phyloP scores from a whole-genome alignment of 2,797 vertebrate species.

The Propithecus deckenii region DNA sequence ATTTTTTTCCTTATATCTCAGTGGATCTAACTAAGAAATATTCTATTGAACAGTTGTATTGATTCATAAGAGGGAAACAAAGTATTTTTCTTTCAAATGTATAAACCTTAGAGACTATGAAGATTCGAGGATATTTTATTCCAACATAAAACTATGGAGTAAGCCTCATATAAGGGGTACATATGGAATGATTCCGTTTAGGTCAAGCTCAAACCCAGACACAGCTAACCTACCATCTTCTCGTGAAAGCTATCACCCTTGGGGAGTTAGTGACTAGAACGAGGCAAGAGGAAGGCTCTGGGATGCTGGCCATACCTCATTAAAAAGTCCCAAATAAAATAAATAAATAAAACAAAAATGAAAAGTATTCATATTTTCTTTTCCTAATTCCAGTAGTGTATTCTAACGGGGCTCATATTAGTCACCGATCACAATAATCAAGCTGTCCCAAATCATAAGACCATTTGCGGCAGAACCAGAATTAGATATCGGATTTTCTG shows the following conservation, averaged over 20 bases:
- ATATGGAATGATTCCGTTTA: background rate
- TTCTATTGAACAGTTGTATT: background rate
- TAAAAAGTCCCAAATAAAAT: background rate
- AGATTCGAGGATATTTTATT: background rate
- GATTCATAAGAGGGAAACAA: background rate
- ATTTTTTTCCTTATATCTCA: background rate
- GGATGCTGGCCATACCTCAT: background rate
- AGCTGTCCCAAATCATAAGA: background rate
- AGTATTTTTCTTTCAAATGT: background rate
- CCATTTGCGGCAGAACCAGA: background rate
- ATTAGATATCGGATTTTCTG: background rate
- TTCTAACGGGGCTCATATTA: background rate
- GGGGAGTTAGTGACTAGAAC: background rate
- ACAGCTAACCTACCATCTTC: background rate
- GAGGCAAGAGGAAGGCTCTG: accelerated
- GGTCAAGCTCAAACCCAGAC: background rate
- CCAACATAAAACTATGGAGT: background rate
- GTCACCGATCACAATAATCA: background rate
- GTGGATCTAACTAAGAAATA: background rate
- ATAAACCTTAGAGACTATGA: background rate
- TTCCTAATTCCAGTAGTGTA: background rate
- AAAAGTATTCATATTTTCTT: background rate
- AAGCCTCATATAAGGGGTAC: background rate
- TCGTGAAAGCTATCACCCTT: background rate
- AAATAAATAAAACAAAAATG: background rate